These are phyloP conservation scores for Tuberolachnus salignus DNA, from an alignment of 2,888 invertebrate genomes.

Conservation along the genomic window DNA sequence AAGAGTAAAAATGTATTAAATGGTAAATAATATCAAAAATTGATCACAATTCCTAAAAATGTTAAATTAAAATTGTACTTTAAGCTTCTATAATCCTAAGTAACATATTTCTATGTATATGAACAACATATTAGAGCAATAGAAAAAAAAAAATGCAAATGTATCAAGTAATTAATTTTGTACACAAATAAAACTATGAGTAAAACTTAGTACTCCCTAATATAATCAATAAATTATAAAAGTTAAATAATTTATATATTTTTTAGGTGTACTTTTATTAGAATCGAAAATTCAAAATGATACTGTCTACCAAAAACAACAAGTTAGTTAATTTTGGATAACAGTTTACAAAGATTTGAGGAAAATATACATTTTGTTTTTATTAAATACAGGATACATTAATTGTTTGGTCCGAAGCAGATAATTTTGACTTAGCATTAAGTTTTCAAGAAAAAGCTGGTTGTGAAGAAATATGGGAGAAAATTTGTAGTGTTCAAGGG, in stretches of 20 bases:
- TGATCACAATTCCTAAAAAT: no score
- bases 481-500: constrained; percentile 99
- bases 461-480: constrained; percentile 99
- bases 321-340: constrained; percentile 66
- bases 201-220: no score
- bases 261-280: constrained; percentile 77
- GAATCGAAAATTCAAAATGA: constrained; percentile 98
- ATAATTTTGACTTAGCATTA: constrained; percentile 97
- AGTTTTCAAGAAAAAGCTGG: constrained; percentile 99
- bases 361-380: background rate
- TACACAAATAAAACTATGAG: no score
- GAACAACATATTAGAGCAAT: no score
- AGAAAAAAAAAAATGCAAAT: no score
- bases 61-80: no score
- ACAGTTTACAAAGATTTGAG: background rate
- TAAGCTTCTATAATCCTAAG: no score
- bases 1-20: no score
- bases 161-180: no score
- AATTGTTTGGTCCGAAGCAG: constrained; percentile 99
- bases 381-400: constrained; percentile 79
- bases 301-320: constrained; percentile 99
- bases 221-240: no score
- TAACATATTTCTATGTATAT: no score
- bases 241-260: constrained; percentile 51
- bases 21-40: no score